Evolutionary conservation across 2,797 vertebrate genomes (phyloP).

Genomic region (Chloroceryle amazona): DNA sequence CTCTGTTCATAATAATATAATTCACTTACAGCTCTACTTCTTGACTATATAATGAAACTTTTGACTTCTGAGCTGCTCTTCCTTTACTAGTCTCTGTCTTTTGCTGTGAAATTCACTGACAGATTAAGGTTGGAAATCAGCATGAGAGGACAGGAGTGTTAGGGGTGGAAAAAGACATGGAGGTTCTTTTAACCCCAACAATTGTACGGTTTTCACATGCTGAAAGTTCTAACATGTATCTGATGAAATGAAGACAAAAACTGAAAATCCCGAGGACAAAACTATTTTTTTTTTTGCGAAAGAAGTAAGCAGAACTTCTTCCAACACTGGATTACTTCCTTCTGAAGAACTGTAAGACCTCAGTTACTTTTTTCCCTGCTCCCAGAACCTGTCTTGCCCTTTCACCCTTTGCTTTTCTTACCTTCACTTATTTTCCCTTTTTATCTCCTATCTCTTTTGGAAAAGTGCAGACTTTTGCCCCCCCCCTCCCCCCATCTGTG

Average conservation of each 20-base stretch:
- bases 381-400: not conserved
- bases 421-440: not conserved
- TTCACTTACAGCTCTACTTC: not conserved
- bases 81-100: not conserved
- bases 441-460: not conserved
- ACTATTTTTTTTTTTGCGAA: not conserved
- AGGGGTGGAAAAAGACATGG: not conserved
- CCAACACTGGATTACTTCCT: not conserved
- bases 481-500: not conserved
- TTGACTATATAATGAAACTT: not conserved
- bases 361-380: not conserved
- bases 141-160: not conserved
- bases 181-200: not conserved
- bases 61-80: not conserved
- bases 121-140: conserved; percentile 9
- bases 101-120: not conserved
- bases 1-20: not conserved
- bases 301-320: not conserved
- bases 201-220: not conserved
- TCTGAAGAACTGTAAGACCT: not conserved
- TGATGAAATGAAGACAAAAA: not conserved
- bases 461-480: not conserved
- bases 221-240: not conserved
- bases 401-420: not conserved
- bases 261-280: not conserved